phyloP scores from a whole-genome alignment of 1,140 invertebrate genomes.

The Drosophila guanche region DNA sequence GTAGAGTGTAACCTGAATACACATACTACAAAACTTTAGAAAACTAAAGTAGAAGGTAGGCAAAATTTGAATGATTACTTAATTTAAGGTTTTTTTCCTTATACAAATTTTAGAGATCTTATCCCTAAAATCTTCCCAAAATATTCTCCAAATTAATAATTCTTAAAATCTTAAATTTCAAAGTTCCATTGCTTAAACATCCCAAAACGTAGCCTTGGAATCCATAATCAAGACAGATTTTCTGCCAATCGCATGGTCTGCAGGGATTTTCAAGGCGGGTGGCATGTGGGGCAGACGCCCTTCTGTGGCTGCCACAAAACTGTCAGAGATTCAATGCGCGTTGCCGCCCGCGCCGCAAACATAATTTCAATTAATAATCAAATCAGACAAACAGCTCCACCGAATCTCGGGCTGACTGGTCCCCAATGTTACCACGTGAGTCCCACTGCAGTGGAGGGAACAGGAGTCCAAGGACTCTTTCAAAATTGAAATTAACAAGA shows the following conservation, averaged over 20 bases:
- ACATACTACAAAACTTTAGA: too few relatives aligned
- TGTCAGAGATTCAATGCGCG: conserved; percentile 75
- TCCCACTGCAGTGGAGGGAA: conserved; percentile 42
- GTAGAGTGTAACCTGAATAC: too few relatives aligned
- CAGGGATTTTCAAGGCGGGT: conserved; percentile 11
- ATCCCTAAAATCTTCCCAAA: too few relatives aligned
- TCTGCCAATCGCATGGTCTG: conserved; percentile 19
- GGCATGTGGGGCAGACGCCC: conserved; percentile 23
- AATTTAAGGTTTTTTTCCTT: too few relatives aligned
- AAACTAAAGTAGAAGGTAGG: too few relatives aligned
- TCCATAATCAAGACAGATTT: conserved; percentile 46
- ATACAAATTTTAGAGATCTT: too few relatives aligned
- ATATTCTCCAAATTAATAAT: too few relatives aligned
- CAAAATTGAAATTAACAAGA: conserved; percentile 74
- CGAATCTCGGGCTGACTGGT: conserved; percentile 9
- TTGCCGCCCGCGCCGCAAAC: conserved; percentile 55
- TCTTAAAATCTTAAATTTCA: too few relatives aligned
- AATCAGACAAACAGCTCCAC: conserved; percentile 60
- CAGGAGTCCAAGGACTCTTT: conserved; percentile 36
- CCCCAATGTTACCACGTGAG: conserved; percentile 29
- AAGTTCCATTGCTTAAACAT: too few relatives aligned
- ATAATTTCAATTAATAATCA: conserved; percentile 80
- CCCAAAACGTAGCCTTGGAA: neutral
- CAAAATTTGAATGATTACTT: too few relatives aligned
- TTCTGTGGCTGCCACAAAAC: conserved; percentile 62